phyloP scores from a whole-genome alignment of 2,113 vertebrate genomes.

The Oxyruncus cristatus region DNA sequence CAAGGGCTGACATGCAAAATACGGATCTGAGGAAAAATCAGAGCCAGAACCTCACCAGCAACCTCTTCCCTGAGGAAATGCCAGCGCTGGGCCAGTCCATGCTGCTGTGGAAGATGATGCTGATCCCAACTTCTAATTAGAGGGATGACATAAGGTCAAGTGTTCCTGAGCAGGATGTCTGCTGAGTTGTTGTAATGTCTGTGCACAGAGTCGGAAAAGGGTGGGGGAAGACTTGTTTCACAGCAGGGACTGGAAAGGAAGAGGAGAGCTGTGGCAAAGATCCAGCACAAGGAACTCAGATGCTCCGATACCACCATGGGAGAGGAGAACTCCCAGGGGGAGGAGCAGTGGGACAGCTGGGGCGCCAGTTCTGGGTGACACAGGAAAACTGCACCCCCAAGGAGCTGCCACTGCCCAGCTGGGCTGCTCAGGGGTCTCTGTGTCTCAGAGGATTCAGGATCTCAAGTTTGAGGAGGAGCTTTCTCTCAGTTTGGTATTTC shows the following conservation, averaged over 20 bases:
- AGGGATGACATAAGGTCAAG: slow-evolving; percentile 11
- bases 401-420: not conserved
- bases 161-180: slow-evolving; percentile 15
- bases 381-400: not conserved
- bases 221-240: not conserved
- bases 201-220: not conserved
- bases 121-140: slow-evolving; percentile 2
- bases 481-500: not conserved
- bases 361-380: not conserved
- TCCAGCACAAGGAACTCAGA: slow-evolving; percentile 10
- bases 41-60: not conserved
- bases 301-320: not conserved
- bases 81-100: not conserved
- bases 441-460: not conserved
- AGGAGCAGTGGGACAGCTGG: not conserved
- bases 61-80: not conserved
- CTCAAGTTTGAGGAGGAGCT: not conserved
- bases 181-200: not conserved
- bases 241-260: not conserved
- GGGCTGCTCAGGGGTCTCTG: not conserved
- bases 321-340: not conserved
- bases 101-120: not conserved
- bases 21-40: not conserved
- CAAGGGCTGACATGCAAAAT: not conserved
- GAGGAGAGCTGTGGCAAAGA: not conserved